Percentiles rank a stretch among this genome's conserved stretches.
These are phyloP conservation scores for Cenopis cana DNA, from an alignment of 2,888 invertebrate genomes.

Conservation along the genomic window DNA sequence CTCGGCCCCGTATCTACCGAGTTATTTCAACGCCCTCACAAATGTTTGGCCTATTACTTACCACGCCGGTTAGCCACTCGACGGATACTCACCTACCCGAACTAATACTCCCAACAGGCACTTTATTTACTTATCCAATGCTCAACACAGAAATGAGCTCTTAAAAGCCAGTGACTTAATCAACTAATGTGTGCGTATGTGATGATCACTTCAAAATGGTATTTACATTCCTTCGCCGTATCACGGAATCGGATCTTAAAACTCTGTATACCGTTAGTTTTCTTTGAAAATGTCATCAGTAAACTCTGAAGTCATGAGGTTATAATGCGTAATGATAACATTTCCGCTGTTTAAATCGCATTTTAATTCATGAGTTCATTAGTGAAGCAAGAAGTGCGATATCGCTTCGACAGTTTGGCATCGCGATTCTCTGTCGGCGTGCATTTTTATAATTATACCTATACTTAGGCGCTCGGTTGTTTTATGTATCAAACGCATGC, in stretches of 20 bases:
- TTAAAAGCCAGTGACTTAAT: constrained; percentile 72
- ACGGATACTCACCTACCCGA: constrained; percentile 52
- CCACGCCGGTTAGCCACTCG: constrained; percentile 64
- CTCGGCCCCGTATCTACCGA: constrained; percentile 50
- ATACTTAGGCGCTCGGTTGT: no score
- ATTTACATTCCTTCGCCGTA: constrained; percentile 49
- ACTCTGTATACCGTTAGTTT: constrained; percentile 47
- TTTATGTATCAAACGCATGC: no score
- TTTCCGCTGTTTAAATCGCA: constrained; percentile 40
- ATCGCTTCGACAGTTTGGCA: constrained; percentile 22
- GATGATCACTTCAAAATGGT: constrained; percentile 64
- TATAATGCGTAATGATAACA: constrained; percentile 43
- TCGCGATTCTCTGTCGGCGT: constrained; percentile 11
- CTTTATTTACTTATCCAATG: constrained; percentile 67
- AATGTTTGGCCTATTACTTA: constrained; percentile 78
- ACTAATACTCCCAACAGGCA: constrained; percentile 61
- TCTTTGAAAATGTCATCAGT: constrained; percentile 39
- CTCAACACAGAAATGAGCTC: constrained; percentile 65
- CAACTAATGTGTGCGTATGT: constrained; percentile 65
- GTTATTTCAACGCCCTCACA: constrained; percentile 61
- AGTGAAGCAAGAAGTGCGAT: constrained; percentile 41
- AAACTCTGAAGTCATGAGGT: constrained; percentile 13
- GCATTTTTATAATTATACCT: constrained; percentile 21
- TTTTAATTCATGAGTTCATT: constrained; percentile 44
- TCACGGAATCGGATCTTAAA: constrained; percentile 49